Evolutionary conservation across 2,888 invertebrate genomes (phyloP), one percentile per base, ranked within the genome.

Genomic region (Lysandra coridon): DNA sequence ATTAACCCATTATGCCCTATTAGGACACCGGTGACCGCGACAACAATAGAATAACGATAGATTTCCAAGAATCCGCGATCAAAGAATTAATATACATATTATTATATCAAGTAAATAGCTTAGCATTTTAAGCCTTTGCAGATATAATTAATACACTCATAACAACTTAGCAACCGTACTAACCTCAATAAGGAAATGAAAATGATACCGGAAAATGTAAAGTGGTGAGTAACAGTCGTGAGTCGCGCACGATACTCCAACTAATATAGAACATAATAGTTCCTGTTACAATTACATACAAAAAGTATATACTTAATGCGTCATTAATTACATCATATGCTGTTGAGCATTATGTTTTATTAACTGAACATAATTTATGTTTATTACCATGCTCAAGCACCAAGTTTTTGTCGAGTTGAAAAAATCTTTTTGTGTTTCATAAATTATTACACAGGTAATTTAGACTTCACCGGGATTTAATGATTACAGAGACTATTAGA

Each of bases 161-260:
- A 69, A 4, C 12, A 30, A 69, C 64, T 69, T 33, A 37, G 14
- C 33, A 69, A 69, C 14, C 37, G 69, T 64, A 33, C 3, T 23
- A 74, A 44, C n/a, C n/a, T 44, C 44, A 23, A 74, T 33, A 57
- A 76, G 76, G 76, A 76, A 76, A 76, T 76, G 76, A 76, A 76
- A 76, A 76, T 57, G 53, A 53, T 57, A 76, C 76, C 76, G 76
- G 76, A 76, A 75, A 75, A 75, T 75, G 49, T 12, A 37, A 33
- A 1, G 69, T 17, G 33, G 30, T 37, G 69, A 69, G 33, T 75
- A 75, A 12, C 75, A 30, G 12, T 23, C 76, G 76, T 23, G 23
- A 30, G 12, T 23, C 76, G 76, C 57, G 76, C 76, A 57, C 76
- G 76, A 75, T 75, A 30, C 76, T 44, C 23, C 2, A 30, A 14